Evolutionary conservation across 1,140 invertebrate genomes (phyloP), one percentile per base, ranked within the genome.

Genomic region (Metopolophium dirhodum): DNA sequence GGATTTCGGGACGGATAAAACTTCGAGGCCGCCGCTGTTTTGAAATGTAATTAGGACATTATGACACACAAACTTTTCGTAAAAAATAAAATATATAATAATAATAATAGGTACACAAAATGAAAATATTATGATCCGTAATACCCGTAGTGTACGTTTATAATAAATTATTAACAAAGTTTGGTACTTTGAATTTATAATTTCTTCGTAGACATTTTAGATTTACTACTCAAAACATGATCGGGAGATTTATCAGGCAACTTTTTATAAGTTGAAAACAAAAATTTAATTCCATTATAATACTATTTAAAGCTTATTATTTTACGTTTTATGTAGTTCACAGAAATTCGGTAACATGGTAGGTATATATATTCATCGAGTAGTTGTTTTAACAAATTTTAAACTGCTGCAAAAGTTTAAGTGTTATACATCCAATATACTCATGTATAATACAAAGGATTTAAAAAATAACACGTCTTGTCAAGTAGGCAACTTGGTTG

Each of bases 81-180:
- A 30, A n/a, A 77, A 77, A 77, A 18, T 18, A 18, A 77, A 77
- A 77, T 18, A 4, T 20, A 20, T n/a, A 77, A 68, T 68, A 68
- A 14, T n/a, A 68, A 68, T 68, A 68, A 77, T 18, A 77, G n/a
- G 14, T 77, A 77, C 30, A 77, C 61, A n/a, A 77, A 77, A 77
- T 77, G 6, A 77, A 35, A 77, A 77, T 77, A 77, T 35, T 35
- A n/a, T 77, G 6, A n/a, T n/a, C 6, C 30, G 3, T 77, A 35
- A n/a, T 77, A 35, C 61, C 30, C 14, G 6, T n/a, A 77, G 30
- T n/a, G 61, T 68, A 68, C 11, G 61, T 83, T 83, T 23, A 22
- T 41, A 83, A 83, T 41, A 41, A 83, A 83, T 83, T 83, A 83
- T 83, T 83, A 37, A 37, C 35, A 37, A 83, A 83, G 82, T 83